Percentiles rank a stretch among this genome's conserved stretches.
Conservation (phyloP, 2,888 invertebrate genomes). For the Cetonia aurata region DNA sequence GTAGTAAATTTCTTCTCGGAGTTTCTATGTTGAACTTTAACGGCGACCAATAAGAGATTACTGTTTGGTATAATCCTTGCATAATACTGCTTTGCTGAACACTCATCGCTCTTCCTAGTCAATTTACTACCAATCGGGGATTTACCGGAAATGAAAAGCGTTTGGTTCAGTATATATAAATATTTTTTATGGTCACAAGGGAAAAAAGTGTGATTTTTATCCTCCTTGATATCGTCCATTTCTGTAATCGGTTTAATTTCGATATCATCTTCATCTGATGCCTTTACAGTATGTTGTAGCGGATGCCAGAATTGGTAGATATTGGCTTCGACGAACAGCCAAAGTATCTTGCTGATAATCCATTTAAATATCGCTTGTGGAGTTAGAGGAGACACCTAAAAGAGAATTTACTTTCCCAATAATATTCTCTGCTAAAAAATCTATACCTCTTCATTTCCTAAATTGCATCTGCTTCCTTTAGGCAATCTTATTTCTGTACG, state of each 20-base stretch:
- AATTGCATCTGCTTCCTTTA: conserved; percentile 36
- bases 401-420: conserved; percentile 42
- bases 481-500: conserved; percentile 58
- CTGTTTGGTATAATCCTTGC: conserved; percentile 81
- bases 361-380: conserved; percentile 64
- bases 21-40: conserved; percentile 69
- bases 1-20: conserved; percentile 67
- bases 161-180: conserved; percentile 77
- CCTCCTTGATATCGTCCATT: conserved; percentile 58
- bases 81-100: conserved; percentile 73
- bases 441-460: conserved; percentile 19
- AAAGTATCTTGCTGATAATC: conserved; percentile 64
- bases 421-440: neutral
- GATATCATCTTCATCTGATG: conserved; percentile 47
- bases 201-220: conserved; percentile 60
- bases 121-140: too few species aligned
- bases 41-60: conserved; percentile 82
- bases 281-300: conserved; percentile 1
- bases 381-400: conserved; percentile 66
- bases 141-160: conserved; percentile 61
- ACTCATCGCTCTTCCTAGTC: conserved; percentile 56
- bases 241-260: conserved; percentile 56
- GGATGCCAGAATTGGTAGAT: conserved; percentile 56
- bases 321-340: conserved; percentile 59
- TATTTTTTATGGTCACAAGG: conserved; percentile 82